Evolutionary conservation across 2,888 invertebrate genomes (phyloP), one percentile per base, ranked within the genome.

Genomic region (Euproctis similis): DNA sequence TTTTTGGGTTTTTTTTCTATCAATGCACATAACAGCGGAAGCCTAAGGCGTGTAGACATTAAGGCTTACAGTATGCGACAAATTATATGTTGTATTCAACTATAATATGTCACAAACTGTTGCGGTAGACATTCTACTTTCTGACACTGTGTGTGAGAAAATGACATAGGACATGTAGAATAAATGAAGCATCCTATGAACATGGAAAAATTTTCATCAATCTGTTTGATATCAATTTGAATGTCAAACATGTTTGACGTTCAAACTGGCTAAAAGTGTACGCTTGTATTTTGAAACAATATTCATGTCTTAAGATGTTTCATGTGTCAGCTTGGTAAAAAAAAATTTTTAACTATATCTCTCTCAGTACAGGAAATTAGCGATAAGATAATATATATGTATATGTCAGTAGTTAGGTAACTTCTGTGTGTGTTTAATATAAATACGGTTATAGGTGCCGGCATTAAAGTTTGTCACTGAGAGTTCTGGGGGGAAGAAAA

Each of bases 291-390:
- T n/a, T n/a, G n/a, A n/a, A n/a, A 37, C 25, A 36, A 37, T 38
- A 8, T 13, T 31, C 30, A 42, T 44, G 34, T 46, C 42, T 26
- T 45, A 50, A 42, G 48, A 54, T 57, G 53, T 49, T 52, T 45
- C 51, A 51, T 50, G 50, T 59, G 57, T 61, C 70, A 53, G 65
- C 64, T 59, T 59, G 55, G 56, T 62, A 50, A 64, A 62, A n/a
- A n/a, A n/a, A n/a, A n/a, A n/a, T n/a, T 70, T 66, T 68, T 71
- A 72, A 73, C 66, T 77, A 78, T 81, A 81, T 81, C 77, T 81
- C n/a, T n/a, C 72, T 73, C 81, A 78, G 80, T 82, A 82, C 82
- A 82, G 82, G 82, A 81, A 82, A 70, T 76, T 82, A 82, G 77
- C 49, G 42, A 55, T 74, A 72, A 72, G 69, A 67, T 68, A n/a